phyloP scores from a whole-genome alignment of 1,140 invertebrate species.

The Condylostylus longicornis region DNA sequence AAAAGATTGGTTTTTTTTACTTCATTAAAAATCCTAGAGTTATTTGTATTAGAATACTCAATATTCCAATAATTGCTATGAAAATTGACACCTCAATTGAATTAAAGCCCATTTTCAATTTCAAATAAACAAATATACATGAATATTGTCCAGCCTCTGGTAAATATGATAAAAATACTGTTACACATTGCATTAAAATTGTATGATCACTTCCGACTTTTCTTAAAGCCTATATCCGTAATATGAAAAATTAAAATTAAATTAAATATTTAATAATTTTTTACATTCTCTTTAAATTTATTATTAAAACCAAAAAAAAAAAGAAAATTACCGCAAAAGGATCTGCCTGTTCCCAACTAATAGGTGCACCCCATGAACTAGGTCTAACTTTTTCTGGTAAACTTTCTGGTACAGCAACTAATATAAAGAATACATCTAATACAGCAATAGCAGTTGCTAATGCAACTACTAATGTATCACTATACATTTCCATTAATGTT shows the following conservation, averaged over 20 bases:
- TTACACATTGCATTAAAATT: constrained; percentile 90
- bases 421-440: constrained; percentile 94
- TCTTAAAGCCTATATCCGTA: constrained; percentile 49
- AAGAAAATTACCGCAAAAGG: constrained; percentile 69
- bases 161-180: constrained; percentile 94
- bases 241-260: constrained; percentile 9
- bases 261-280: not conserved
- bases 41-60: constrained; percentile 91
- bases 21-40: constrained; percentile 77
- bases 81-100: constrained; percentile 91
- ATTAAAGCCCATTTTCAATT: constrained; percentile 93
- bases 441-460: constrained; percentile 88
- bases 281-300: not conserved
- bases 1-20: constrained; percentile 10
- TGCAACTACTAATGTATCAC: constrained; percentile 88
- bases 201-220: constrained; percentile 93
- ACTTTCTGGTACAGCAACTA: constrained; percentile 95
- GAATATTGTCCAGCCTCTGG: constrained; percentile 99
- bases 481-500: constrained; percentile 78
- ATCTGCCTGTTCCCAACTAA: constrained; percentile 94
- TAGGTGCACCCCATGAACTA: constrained; percentile 60
- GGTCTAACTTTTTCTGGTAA: constrained; percentile 83
- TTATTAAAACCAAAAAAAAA: too few relatives aligned
- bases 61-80: constrained; percentile 90
- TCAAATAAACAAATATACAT: constrained; percentile 98